Percentiles rank a stretch among this genome's conserved stretches.
phyloP scores from a whole-genome alignment of 2,113 vertebrate genomes.

The Axis porcinus region DNA sequence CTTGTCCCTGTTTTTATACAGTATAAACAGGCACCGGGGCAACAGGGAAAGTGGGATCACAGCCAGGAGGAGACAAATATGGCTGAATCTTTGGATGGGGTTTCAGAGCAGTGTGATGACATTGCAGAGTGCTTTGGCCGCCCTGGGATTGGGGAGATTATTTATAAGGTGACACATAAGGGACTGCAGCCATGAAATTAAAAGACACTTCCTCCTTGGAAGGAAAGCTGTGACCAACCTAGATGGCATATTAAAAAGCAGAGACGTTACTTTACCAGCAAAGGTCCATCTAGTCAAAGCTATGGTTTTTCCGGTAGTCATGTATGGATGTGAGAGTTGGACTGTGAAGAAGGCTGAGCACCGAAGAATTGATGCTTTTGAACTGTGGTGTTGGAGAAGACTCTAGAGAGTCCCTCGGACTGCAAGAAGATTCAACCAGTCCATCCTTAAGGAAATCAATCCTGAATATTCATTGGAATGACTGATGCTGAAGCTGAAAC shows the following conservation, averaged over 20 bases:
- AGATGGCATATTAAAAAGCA: neutral
- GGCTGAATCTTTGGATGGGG: accelerated
- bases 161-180: neutral
- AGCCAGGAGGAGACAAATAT: neutral
- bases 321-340: neutral
- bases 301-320: neutral
- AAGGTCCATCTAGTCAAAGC: neutral
- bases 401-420: neutral
- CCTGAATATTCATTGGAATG: neutral
- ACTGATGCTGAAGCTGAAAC: neutral
- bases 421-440: neutral
- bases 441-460: neutral
- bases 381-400: neutral
- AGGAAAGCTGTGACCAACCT: neutral
- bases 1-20: neutral
- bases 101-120: neutral
- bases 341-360: neutral
- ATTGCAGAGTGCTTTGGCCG: no score
- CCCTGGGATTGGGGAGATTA: neutral
- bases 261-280: neutral
- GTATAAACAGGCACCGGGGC: accelerated
- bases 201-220: neutral
- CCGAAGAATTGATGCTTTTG: neutral
- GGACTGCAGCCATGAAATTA: neutral
- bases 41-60: accelerated